Conservation (phyloP, 2,113 vertebrate genomes). For the Sterrhoptilus dennistouni region DNA sequence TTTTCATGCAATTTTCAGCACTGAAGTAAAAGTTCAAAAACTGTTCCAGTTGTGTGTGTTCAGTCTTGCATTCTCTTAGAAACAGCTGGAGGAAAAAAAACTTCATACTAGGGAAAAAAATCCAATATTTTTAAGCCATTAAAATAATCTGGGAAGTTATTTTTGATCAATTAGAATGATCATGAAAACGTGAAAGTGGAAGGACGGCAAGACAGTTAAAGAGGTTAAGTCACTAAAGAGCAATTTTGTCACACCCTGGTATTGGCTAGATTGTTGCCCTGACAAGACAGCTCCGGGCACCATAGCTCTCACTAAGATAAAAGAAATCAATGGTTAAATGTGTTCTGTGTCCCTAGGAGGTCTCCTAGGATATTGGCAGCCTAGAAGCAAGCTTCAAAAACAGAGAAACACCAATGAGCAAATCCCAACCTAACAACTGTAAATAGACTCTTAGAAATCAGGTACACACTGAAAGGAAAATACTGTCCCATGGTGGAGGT, state of each 20-base stretch:
- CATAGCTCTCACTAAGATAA: not conserved
- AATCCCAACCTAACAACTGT: not conserved
- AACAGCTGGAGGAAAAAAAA: not conserved
- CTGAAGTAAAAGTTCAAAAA: not conserved
- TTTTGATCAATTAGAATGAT: not conserved
- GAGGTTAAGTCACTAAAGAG: not conserved
- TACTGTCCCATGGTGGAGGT: fast-evolving
- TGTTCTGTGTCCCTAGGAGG: not conserved
- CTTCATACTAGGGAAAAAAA: not conserved
- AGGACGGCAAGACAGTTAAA: not conserved
- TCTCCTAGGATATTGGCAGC: not conserved
- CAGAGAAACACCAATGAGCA: not conserved
- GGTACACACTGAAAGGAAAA: not conserved
- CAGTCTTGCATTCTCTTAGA: not conserved
- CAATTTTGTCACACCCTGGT: fast-evolving
- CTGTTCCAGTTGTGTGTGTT: not conserved
- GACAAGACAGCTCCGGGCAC: not conserved
- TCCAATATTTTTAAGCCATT: not conserved
- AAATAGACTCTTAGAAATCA: not conserved
- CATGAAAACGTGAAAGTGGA: not conserved
- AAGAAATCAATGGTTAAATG: not conserved
- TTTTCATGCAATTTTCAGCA: not conserved
- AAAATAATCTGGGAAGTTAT: not conserved
- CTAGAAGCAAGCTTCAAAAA: not conserved
- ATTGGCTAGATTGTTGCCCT: not conserved